These are phyloP conservation scores for Ptychadena robeensis DNA, from an alignment of 2,797 vertebrate genomes.

Conservation along the genomic window DNA sequence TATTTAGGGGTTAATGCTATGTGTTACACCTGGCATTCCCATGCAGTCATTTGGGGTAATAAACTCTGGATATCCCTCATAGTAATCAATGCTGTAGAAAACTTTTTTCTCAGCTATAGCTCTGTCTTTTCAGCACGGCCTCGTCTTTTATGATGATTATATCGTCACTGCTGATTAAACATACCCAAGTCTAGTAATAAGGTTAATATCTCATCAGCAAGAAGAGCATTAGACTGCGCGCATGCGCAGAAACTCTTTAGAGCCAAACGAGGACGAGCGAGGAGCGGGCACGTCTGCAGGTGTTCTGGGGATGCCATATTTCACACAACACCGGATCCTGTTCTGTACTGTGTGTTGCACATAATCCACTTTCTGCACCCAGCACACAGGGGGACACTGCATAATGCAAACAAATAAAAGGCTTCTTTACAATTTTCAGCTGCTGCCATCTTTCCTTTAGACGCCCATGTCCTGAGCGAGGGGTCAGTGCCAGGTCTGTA, in stretches of 20 bases:
- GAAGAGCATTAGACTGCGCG: too few relatives aligned
- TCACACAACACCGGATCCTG: constrained; percentile 60
- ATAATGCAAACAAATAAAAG: constrained; percentile 50
- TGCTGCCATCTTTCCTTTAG: neutral
- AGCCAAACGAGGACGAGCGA: neutral
- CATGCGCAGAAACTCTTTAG: neutral
- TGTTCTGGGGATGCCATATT: neutral
- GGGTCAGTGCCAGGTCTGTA: constrained; percentile 11
- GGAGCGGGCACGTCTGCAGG: neutral
- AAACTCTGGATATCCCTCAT: too few relatives aligned
- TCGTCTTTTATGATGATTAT: too few relatives aligned
- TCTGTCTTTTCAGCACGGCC: too few relatives aligned
- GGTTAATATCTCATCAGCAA: too few relatives aligned
- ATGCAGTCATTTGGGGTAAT: too few relatives aligned
- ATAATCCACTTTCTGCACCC: constrained; percentile 37
- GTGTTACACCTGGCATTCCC: too few relatives aligned
- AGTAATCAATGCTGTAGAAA: too few relatives aligned
- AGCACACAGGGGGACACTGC: constrained; percentile 49
- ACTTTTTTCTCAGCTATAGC: too few relatives aligned
- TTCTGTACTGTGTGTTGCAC: constrained; percentile 49
- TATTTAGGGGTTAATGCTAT: too few relatives aligned
- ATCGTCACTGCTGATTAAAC: too few relatives aligned
- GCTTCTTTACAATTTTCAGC: constrained; percentile 4
- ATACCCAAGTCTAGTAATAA: too few relatives aligned
- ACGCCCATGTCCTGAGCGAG: neutral